Percentiles rank a stretch among this genome's conserved stretches.
phyloP scores from a whole-genome alignment of 2,113 vertebrate genomes.

The Hystrix cristata region DNA sequence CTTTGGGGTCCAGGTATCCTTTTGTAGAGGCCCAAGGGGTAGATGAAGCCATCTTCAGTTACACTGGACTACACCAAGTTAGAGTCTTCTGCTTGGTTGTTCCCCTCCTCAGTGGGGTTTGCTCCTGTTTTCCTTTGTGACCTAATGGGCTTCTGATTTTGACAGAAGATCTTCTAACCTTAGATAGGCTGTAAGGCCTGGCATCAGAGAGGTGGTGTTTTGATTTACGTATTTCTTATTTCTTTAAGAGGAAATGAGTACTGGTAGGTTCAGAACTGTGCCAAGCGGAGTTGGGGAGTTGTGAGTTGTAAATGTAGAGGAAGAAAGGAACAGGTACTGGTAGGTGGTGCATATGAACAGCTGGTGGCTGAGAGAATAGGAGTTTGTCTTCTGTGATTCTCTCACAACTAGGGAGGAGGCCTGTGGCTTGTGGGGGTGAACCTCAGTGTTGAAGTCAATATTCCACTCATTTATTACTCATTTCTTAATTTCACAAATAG shows the following conservation, averaged over 20 bases:
- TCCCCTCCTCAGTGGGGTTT: neutral
- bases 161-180: neutral
- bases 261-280: slow-evolving; percentile 1
- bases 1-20: neutral
- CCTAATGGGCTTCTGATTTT: neutral
- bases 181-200: neutral
- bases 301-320: slow-evolving; percentile 53
- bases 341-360: neutral
- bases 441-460: neutral
- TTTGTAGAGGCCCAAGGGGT: neutral
- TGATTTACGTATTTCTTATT: neutral
- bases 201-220: neutral
- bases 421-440: neutral
- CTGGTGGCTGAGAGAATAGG: neutral
- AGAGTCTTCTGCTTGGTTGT: neutral
- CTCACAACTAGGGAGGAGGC: neutral
- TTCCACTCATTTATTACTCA: slow-evolving; percentile 20
- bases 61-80: neutral
- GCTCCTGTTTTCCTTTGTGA: neutral
- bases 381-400: slow-evolving; percentile 23
- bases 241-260: slow-evolving; percentile 34
- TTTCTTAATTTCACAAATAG: neutral
- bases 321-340: neutral
- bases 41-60: neutral
- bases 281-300: slow-evolving; percentile 45